A percentile compares a stretch with the other conserved stretches of the same genome.
These are phyloP conservation scores for Drosophila neocordata DNA, from an alignment of 1,140 invertebrate species.

Conservation along the genomic window DNA sequence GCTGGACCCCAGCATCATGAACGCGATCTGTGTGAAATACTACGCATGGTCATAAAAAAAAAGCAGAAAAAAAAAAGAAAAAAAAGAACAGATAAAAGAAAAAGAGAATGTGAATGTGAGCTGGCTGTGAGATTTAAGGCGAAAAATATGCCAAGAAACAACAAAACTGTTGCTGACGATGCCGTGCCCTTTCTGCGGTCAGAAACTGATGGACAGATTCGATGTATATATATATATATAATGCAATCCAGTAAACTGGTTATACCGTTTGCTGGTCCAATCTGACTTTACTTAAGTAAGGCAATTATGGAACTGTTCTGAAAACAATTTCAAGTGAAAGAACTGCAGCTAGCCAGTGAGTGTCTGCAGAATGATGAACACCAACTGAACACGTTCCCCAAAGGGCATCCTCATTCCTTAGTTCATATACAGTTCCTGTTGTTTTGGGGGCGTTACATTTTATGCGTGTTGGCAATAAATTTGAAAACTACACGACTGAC, in stretches of 20 bases:
- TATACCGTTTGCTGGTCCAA: constrained; percentile 66
- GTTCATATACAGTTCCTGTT: constrained; percentile 9
- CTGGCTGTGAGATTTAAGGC: constrained; percentile 59
- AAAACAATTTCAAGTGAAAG: constrained; percentile 37
- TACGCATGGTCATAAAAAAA: constrained; percentile 72
- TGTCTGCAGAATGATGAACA: constrained; percentile 67
- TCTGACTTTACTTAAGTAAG: constrained; percentile 41
- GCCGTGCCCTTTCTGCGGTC: constrained; percentile 73
- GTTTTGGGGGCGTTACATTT: constrained; percentile 50
- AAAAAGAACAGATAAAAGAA: too few species aligned
- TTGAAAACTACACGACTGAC: constrained; percentile 72
- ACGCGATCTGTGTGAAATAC: constrained; percentile 74
- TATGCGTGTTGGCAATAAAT: constrained; percentile 75
- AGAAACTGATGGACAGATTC: constrained; percentile 66
- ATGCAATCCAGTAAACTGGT: constrained; percentile 56
- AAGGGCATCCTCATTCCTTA: constrained; percentile 18
- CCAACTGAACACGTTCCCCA: constrained; percentile 54
- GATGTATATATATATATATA: too few species aligned
- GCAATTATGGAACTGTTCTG: constrained; percentile 52
- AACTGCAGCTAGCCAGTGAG: constrained; percentile 36
- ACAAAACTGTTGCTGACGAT: constrained; percentile 23
- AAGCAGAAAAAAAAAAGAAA: constrained; percentile 37
- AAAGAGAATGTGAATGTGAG: constrained; percentile 58
- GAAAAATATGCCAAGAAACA: constrained; percentile 42
- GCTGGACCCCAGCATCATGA: constrained; percentile 42